Base-by-base conservation (phyloP, 2,888 invertebrate genomes). In the Orthosia cruda region DNA sequence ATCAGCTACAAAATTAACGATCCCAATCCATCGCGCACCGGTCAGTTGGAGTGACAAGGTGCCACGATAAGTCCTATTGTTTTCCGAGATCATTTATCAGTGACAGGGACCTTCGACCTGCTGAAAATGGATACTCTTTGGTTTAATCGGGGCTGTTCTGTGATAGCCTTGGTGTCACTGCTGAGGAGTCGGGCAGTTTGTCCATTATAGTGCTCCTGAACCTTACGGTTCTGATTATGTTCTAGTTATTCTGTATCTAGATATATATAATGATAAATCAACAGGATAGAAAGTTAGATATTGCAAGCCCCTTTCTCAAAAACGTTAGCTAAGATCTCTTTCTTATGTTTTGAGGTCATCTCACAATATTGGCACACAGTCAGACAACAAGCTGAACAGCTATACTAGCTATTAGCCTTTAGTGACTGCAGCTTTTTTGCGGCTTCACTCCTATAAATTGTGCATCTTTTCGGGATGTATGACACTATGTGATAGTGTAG, bases 61-160 rank as follows among this genome's bases (percentile, higher is more conserved):
- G 67, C 64, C 61, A 66, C 72, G 74, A 75, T 78, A 58, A 78
- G 32, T 66, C 68, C 73, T 74, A 74, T 84, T 83, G 84, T 86
- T 72, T 74, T 73, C 80, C 49, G 47, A 55, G 49, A 76, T 84
- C 86, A 65, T 84, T 84, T 80, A 49, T 83, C 83, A 85, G 54
- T 86, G 86, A 76, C 86, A 76, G 67, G 7, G 71, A 74, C 61
- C 80, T 77, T 63, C 47, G 64, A 70, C 69, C 71, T 72, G 74
- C 65, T 77, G 65, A 80, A 75, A 82, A 80, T 75, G 55, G 47
- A 47, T 11, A 59, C 58, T 52, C 67, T 79, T 74, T 69, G 80
- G 20, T 66, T 75, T 58, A 80, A 71, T 79, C 59, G 65, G 49
- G 26, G 18, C 50, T 40, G 12, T 55, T 80, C 40, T 58, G 20